phyloP scores from a whole-genome alignment of 2,888 invertebrate genomes.

The Xestia c-nigrum region DNA sequence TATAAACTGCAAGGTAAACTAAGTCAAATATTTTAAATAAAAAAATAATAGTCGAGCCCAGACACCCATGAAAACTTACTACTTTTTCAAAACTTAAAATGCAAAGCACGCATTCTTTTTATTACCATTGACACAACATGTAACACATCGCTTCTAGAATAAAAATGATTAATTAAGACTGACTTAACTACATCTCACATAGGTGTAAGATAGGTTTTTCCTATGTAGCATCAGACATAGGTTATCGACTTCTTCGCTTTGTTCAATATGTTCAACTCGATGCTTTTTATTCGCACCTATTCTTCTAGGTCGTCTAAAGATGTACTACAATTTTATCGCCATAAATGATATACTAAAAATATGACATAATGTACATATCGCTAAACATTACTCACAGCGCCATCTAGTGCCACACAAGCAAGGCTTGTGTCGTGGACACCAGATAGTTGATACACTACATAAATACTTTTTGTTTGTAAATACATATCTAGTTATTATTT shows the following conservation, averaged over 20 bases:
- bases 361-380: too few species aligned
- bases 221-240: background rate
- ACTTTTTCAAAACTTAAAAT: background rate
- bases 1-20: too few species aligned
- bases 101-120: conserved; percentile 1
- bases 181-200: background rate
- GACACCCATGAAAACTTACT: conserved; percentile 1
- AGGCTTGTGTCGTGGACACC: too few species aligned
- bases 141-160: conserved; percentile 10
- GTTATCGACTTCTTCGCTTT: conserved; percentile 37
- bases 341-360: too few species aligned
- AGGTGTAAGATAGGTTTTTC: conserved; percentile 36
- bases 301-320: background rate
- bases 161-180: conserved; percentile 9
- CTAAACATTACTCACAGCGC: too few species aligned
- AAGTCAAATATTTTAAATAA: too few species aligned
- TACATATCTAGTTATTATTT: too few species aligned
- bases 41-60: too few species aligned
- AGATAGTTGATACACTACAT: too few species aligned
- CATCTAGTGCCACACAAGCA: too few species aligned
- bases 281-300: conserved; percentile 3
- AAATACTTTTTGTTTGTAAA: too few species aligned
- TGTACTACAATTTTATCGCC: background rate
- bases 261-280: conserved; percentile 4
- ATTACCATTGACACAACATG: background rate